Base-by-base conservation (phyloP, 2,888 invertebrate genomes). In the Xestia rhomboidea region DNA sequence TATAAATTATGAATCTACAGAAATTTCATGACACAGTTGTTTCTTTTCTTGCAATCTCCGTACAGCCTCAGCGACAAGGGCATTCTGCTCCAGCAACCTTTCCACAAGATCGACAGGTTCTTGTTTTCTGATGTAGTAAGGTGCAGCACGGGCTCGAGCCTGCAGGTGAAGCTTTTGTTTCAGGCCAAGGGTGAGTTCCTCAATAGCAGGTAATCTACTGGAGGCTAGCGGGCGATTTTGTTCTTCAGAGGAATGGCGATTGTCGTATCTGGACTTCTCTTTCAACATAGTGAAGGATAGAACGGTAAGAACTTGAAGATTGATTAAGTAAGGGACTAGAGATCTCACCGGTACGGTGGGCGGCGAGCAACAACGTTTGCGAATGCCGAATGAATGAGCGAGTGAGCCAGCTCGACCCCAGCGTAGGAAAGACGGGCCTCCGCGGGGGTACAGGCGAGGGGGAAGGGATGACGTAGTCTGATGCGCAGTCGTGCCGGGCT, bases 401-500 rank as follows among this genome's bases (percentile, higher is more conserved):
- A 95, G 95, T 93, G 94, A 93, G 94, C 92, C 91, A 92, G 91
- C 91, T 91, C 95, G 94, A 95, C 94, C 94, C 94, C 93, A 93
- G 92, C 93, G 94, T 94, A 94, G 93, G 92, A 94, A 94, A 94
- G 92, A 94, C 93, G 91, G 95, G 94, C 91, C 92, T 93, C 91
- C 85, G 93, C 93, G 95, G 95, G 94, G 94, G 91, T 76, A 83
- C 81, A 87, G 89, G 89, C 81, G 90, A 89, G 91, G 92, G 92
- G 92, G 94, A 92, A 93, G 94, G 88, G 85, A 91, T 96, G 96
- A 96, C 96, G 96, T 95, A 93, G 92, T 90, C 93, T 91, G 95
- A 95, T 96, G 96, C 96, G 96, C 96, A 96, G 95, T 94, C 96
- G 95, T 94, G 95, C 96, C 96, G 96, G 96, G 94, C 95, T 96